Evolutionary conservation across 2,888 invertebrate species (phyloP).

Genomic region (Cerastis leucographa): DNA sequence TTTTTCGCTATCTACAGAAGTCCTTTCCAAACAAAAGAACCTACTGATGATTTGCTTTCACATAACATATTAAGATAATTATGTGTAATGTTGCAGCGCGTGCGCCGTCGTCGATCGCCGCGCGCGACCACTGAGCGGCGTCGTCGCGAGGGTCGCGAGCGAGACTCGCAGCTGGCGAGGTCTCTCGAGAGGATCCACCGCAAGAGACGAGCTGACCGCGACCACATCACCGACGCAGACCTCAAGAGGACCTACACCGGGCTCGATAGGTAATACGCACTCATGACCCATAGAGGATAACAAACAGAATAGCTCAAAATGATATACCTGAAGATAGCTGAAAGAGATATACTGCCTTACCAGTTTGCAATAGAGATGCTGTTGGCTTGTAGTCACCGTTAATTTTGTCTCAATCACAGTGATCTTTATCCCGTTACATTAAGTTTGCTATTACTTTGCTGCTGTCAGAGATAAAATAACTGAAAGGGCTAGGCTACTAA

Average conservation of each 20-base stretch:
- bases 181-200: constrained; percentile 89
- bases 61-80: background rate
- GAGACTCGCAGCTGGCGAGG: constrained; percentile 86
- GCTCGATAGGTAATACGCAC: constrained; percentile 85
- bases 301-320: background rate
- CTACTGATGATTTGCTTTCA: background rate
- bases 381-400: background rate
- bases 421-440: background rate
- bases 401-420: background rate
- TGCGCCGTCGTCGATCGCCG: constrained; percentile 82
- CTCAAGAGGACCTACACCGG: constrained; percentile 91
- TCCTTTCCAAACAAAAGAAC: background rate
- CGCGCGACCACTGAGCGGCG: constrained; percentile 81
- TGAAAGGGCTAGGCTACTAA: background rate
- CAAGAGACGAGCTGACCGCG: constrained; percentile 83
- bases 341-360: background rate
- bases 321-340: background rate
- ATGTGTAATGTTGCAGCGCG: constrained; percentile 72
- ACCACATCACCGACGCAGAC: constrained; percentile 88
- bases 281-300: background rate
- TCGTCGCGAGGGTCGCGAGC: constrained; percentile 79
- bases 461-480: background rate
- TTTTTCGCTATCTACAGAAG: background rate
- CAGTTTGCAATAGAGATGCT: background rate
- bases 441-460: background rate